These are phyloP conservation scores for Scaeva pyrastri DNA, from an alignment of 2,888 invertebrate species.

Conservation along the genomic window DNA sequence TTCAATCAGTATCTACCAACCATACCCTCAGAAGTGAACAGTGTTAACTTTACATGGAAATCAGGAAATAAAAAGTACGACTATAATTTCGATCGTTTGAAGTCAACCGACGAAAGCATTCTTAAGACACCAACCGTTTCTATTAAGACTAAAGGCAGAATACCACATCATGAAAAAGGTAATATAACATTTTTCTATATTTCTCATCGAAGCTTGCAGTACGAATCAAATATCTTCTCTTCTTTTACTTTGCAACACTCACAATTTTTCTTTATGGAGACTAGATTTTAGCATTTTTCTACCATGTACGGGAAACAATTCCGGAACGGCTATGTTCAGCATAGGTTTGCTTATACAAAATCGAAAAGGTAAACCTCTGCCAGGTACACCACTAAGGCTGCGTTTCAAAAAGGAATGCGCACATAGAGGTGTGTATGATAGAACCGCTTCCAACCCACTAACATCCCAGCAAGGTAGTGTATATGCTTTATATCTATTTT, in stretches of 20 bases:
- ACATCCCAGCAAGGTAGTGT: conserved; percentile 84
- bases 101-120: conserved; percentile 93
- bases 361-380: conserved; percentile 90
- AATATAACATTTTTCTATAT: conserved; percentile 77
- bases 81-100: conserved; percentile 94
- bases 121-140: conserved; percentile 94
- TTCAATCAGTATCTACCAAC: conserved; percentile 95
- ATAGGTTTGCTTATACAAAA: conserved; percentile 94
- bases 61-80: conserved; percentile 92
- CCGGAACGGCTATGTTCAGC: conserved; percentile 94
- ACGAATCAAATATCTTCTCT: not conserved
- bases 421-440: conserved; percentile 93
- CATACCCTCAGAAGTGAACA: conserved; percentile 95
- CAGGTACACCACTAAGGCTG: conserved; percentile 94
- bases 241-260: not conserved
- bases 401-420: conserved; percentile 96
- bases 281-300: conserved; percentile 94
- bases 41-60: conserved; percentile 96
- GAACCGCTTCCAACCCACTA: conserved; percentile 84
- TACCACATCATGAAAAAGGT: conserved; percentile 94
- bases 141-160: conserved; percentile 92
- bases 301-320: conserved; percentile 94
- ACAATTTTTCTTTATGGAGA: conserved; percentile 44
- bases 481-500: conserved; percentile 78
- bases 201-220: not conserved